phyloP scores from a whole-genome alignment of 2,888 invertebrate genomes.

The Arctia plantaginis region DNA sequence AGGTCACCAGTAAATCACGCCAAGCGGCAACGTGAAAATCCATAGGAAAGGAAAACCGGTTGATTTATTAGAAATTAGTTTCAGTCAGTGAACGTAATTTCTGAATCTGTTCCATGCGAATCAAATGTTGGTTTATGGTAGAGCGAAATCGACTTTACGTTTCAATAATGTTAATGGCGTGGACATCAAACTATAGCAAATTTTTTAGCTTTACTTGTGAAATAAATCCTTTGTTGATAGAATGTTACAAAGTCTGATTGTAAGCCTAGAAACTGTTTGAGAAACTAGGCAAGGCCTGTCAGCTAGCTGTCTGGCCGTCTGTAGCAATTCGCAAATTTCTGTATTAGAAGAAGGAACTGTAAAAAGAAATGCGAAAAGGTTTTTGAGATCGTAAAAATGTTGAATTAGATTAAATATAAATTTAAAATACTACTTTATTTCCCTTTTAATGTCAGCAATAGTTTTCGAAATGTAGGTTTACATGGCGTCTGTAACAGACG shows the following conservation, averaged over 20 bases:
- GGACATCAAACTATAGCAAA: background rate
- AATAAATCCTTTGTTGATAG: background rate
- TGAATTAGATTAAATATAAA: background rate
- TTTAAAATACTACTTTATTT: too few species aligned
- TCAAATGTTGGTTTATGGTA: constrained; percentile 40
- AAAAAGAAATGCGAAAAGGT: background rate
- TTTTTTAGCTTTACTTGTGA: background rate
- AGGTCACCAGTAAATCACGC: constrained; percentile 48
- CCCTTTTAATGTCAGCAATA: too few species aligned
- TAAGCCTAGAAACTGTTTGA: background rate
- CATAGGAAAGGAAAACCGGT: constrained; percentile 59
- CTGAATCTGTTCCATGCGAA: constrained; percentile 54
- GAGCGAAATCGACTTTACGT: background rate
- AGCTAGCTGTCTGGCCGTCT: background rate
- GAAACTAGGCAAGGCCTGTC: background rate
- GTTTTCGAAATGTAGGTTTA: too few species aligned
- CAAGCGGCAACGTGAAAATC: constrained; percentile 57
- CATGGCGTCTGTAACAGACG: background rate
- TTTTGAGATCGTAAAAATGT: background rate
- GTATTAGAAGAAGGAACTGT: background rate
- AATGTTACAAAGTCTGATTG: background rate
- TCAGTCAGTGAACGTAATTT: constrained; percentile 56
- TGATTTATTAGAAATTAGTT: constrained; percentile 66
- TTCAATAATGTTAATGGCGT: constrained; percentile 6
- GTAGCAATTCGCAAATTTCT: background rate